These are phyloP conservation scores for Merops nubicus DNA, from an alignment of 2,113 vertebrate genomes.

Conservation along the genomic window DNA sequence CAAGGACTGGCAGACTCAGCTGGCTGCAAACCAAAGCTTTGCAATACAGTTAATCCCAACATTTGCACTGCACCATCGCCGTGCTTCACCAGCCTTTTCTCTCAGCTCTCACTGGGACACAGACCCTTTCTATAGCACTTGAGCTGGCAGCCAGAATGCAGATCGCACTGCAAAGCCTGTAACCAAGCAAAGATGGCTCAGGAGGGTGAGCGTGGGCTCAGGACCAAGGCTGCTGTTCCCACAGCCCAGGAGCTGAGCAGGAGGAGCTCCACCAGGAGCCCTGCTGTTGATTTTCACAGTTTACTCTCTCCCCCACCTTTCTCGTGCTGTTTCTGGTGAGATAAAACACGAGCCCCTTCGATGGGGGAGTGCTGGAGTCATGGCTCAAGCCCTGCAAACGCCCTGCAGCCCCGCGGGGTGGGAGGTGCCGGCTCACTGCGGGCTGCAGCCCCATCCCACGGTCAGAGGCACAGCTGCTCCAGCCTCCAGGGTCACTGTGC, in stretches of 20 bases:
- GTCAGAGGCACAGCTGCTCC: not conserved
- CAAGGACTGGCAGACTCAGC: not conserved
- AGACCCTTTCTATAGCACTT: not conserved
- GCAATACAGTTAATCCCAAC: not conserved
- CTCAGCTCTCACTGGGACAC: not conserved
- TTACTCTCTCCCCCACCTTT: not conserved
- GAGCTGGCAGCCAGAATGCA: not conserved
- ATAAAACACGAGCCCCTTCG: not conserved
- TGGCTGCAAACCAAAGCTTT: not conserved
- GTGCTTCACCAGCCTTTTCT: not conserved
- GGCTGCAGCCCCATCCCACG: not conserved
- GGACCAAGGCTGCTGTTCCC: not conserved
- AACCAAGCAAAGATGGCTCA: not conserved
- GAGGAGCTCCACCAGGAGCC: not conserved
- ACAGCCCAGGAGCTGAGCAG: not conserved
- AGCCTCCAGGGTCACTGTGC: fast-evolving
- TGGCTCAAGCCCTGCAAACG: not conserved
- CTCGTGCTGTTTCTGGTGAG: not conserved
- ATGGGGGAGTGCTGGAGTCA: not conserved
- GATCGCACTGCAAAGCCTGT: not conserved
- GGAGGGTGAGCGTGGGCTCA: not conserved
- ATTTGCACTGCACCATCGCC: not conserved
- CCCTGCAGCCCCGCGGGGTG: not conserved
- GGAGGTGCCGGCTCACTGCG: not conserved
- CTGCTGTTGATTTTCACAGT: not conserved